These are phyloP conservation scores for Phocoena sinus DNA, from an alignment of 2,113 vertebrate genomes.

Conservation along the genomic window DNA sequence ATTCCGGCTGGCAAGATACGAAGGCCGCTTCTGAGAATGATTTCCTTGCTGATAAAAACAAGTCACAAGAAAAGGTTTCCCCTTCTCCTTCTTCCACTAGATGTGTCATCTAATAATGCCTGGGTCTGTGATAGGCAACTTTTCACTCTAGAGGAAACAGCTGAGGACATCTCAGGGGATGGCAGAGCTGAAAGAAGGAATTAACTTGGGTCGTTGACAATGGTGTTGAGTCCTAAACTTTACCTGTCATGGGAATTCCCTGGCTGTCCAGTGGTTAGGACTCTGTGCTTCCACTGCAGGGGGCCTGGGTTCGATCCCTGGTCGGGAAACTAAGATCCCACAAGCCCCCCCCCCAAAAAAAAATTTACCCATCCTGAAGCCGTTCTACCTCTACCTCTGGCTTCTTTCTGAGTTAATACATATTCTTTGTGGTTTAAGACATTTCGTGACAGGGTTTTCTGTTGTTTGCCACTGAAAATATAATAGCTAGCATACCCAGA, in stretches of 20 bases:
- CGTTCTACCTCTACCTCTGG: not conserved
- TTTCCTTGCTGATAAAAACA: not conserved
- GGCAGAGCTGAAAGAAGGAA: not conserved
- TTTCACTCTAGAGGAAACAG: not conserved
- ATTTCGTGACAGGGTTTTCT: not conserved
- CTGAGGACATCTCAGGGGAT: not conserved
- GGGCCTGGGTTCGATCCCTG: no score
- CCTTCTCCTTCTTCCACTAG: not conserved
- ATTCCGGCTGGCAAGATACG: not conserved
- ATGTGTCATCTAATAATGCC: not conserved
- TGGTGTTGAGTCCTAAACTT: not conserved
- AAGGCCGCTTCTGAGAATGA: not conserved
- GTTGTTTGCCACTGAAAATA: not conserved
- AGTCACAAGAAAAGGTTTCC: not conserved
- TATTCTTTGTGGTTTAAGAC: not conserved
- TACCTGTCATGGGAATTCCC: no score
- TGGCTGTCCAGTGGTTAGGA: no score
- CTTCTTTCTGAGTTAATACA: not conserved
- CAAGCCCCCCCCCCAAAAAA: no score
- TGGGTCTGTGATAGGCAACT: not conserved
- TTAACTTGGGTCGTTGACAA: not conserved
- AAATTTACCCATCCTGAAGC: not conserved
- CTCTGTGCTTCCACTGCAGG: no score
- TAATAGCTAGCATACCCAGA: not conserved
- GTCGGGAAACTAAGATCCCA: no score